Evolutionary conservation across 2,113 vertebrate species (phyloP), one percentile per base, ranked within the genome.

Genomic region (Ammodytes marinus): DNA sequence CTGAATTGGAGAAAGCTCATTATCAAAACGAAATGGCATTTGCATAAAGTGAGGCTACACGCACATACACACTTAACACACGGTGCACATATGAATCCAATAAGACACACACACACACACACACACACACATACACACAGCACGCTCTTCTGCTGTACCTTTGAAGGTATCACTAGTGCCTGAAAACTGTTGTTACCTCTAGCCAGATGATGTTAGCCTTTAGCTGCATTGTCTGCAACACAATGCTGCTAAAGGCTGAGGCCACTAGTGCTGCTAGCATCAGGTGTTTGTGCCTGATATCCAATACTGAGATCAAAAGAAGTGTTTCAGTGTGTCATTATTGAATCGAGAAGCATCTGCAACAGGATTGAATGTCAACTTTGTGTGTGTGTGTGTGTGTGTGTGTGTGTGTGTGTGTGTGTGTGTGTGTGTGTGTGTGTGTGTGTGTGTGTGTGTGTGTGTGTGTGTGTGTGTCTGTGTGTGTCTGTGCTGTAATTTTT

Each of bases 251-350:
- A 55, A 75, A 46, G 45, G 60, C 60, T 55, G 59, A 84, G 85
- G 77, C 85, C 82, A 80, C 83, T 82, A 78, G 79, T 74, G 84
- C 85, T 50, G 85, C 87, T 60, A 86, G 93, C 93, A 91, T 93
- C 92, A 93, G 92, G 86, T 93, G 90, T 91, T 84, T 91, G 86
- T 87, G 84, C 69, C 85, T 88, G 85, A 91, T 88, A 83, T 85
- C 88, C 91, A 92, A 91, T 92, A 86, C 79, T 85, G 80, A 92
- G 60, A 94, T 94, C 93, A 94, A 94, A 94, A 88, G 92, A 89
- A 54, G 52, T 42, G 80, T 88, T 77, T 74, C 58, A 52, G 75
- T 76, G 74, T 83, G 74, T 80, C 80, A 90, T 93, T 90, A 92
- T 93, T 93, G 92, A 89, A 92, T 76, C 74, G 85, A 88, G 67